Evolutionary conservation across 2,888 invertebrate genomes (phyloP).

Genomic region (Rhagonycha lutea): DNA sequence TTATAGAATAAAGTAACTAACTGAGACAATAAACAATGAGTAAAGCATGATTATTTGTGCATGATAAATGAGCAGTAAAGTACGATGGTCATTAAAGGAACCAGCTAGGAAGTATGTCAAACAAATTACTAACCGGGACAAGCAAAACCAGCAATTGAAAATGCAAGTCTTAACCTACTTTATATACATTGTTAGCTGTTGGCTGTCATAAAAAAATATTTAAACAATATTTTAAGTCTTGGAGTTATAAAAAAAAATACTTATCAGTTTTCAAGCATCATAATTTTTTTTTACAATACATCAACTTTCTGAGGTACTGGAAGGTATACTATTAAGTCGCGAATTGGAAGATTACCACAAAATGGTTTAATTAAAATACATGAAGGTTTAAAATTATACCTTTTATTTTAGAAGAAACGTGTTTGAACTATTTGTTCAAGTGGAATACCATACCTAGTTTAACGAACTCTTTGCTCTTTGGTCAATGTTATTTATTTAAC

Average conservation of each 20-base stretch:
- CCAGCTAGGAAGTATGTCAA: conserved; percentile 35
- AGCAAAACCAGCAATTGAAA: conserved; percentile 38
- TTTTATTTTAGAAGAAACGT: background rate
- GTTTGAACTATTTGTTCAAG: background rate
- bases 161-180: conserved; percentile 40
- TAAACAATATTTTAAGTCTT: background rate
- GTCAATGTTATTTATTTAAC: background rate
- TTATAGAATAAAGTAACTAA: background rate
- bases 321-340: background rate
- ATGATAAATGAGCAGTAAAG: conserved; percentile 22
- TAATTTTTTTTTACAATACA: background rate
- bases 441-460: background rate
- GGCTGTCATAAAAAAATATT: background rate
- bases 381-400: background rate
- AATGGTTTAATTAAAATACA: background rate
- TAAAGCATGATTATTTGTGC: conserved; percentile 21
- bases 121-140: conserved; percentile 36
- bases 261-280: background rate
- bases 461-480: background rate
- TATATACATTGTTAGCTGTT: background rate
- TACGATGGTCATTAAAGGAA: conserved; percentile 24
- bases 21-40: conserved; percentile 21
- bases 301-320: background rate
- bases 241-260: no score
- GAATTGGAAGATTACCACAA: background rate